These are phyloP conservation scores for Bellardia bayeri DNA, from an alignment of 2,888 invertebrate species.

Conservation along the genomic window DNA sequence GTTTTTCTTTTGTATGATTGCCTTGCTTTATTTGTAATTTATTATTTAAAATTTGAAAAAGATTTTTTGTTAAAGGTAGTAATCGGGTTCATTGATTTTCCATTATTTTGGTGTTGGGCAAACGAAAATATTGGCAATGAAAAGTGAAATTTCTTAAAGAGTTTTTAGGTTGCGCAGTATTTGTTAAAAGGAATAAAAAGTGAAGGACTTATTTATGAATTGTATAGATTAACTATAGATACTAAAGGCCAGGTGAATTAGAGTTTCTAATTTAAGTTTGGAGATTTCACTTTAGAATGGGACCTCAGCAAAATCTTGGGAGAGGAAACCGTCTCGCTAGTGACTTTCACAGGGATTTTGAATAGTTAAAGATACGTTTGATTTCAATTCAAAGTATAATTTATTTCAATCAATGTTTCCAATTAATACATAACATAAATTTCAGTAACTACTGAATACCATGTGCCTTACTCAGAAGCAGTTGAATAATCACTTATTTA, in stretches of 20 bases:
- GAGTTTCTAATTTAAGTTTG: too few species aligned
- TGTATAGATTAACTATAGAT: not conserved
- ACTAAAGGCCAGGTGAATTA: not conserved
- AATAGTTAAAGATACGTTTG: too few species aligned
- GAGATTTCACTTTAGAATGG: too few species aligned
- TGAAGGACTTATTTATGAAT: not conserved
- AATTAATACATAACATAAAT: too few species aligned
- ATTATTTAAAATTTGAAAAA: conserved; percentile 52
- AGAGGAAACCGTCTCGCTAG: too few species aligned
- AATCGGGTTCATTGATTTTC: conserved; percentile 32
- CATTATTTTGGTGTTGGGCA: not conserved
- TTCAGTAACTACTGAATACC: too few species aligned
- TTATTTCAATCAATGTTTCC: too few species aligned
- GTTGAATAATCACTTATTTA: too few species aligned
- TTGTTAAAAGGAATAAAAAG: not conserved
- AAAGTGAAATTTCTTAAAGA: conserved; percentile 45
- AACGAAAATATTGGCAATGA: not conserved
- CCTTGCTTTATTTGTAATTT: conserved; percentile 57
- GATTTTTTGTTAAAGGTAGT: conserved; percentile 3
- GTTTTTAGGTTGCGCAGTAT: conserved; percentile 15
- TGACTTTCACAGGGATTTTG: too few species aligned
- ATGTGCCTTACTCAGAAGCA: too few species aligned
- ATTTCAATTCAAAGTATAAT: too few species aligned
- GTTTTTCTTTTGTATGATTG: not conserved
- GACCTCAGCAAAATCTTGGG: too few species aligned